Conservation (phyloP, 2,797 vertebrate species). For the Allobates femoralis region DNA sequence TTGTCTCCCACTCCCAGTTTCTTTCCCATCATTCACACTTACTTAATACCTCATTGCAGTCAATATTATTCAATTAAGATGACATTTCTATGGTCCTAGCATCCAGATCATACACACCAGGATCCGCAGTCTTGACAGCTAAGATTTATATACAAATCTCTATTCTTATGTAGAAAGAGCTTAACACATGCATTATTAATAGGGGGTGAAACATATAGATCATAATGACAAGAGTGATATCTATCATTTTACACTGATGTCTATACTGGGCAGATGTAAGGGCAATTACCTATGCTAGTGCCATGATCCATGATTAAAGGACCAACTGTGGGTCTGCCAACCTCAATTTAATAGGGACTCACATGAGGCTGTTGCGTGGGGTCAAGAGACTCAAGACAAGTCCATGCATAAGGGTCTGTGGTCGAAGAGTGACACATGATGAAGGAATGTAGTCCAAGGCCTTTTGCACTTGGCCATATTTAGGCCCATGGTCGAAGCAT, state of each 20-base stretch:
- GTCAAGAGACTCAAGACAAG: too few relatives aligned
- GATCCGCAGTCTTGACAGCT: slow-evolving; percentile 15
- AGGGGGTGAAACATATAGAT: neutral
- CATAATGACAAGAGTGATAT: neutral
- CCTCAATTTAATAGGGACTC: too few relatives aligned
- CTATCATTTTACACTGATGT: neutral
- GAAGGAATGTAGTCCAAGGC: too few relatives aligned
- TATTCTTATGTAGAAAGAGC: neutral
- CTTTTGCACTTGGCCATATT: too few relatives aligned
- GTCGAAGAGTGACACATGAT: too few relatives aligned
- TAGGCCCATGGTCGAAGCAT: too few relatives aligned
- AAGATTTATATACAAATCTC: slow-evolving; percentile 41
- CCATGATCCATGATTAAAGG: too few relatives aligned
- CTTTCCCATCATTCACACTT: slow-evolving; percentile 51
- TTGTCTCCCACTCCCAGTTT: slow-evolving; percentile 33
- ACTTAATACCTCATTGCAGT: slow-evolving; percentile 42
- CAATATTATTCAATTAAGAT: slow-evolving; percentile 49
- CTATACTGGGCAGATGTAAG: too few relatives aligned
- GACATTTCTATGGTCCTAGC: neutral
- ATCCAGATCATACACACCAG: slow-evolving; percentile 28
- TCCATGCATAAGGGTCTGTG: too few relatives aligned
- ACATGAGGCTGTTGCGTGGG: too few relatives aligned
- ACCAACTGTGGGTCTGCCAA: too few relatives aligned
- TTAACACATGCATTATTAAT: neutral
- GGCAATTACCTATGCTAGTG: too few relatives aligned